A percentile compares a stretch with the other conserved stretches of the same genome.
phyloP scores from a whole-genome alignment of 2,888 invertebrate species.

The Folsomia candida region DNA sequence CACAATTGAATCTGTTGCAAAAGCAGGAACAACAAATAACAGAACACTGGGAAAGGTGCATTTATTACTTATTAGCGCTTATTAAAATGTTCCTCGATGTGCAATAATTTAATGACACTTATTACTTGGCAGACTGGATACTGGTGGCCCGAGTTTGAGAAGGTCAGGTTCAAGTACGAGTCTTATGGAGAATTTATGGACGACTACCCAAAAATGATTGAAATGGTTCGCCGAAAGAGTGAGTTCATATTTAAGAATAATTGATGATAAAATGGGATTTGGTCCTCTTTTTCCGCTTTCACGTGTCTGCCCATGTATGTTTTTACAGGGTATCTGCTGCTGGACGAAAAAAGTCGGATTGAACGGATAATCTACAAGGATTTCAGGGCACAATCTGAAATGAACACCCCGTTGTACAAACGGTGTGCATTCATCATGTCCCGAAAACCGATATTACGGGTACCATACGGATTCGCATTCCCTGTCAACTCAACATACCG shows the following conservation, averaged over 20 bases:
- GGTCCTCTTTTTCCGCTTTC: not conserved
- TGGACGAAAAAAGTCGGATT: constrained; percentile 49
- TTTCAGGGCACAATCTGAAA: constrained; percentile 53
- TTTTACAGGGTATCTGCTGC: constrained; percentile 40
- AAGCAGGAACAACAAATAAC: constrained; percentile 48
- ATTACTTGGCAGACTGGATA: constrained; percentile 20
- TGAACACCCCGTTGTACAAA: constrained; percentile 61
- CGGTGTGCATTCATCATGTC: constrained; percentile 77
- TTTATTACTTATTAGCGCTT: too few species aligned
- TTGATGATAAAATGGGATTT: not conserved
- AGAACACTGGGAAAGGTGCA: not conserved
- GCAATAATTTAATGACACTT: not conserved
- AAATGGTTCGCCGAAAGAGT: constrained; percentile 44
- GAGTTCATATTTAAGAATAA: constrained; percentile 12
- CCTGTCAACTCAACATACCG: constrained; percentile 63
- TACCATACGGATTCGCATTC: constrained; percentile 71
- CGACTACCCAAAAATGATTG: constrained; percentile 44
- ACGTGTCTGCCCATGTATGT: too few species aligned
- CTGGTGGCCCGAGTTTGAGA: constrained; percentile 47
- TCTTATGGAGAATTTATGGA: constrained; percentile 42
- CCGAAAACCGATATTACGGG: constrained; percentile 65
- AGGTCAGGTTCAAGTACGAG: constrained; percentile 39
- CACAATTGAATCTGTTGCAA: constrained; percentile 66
- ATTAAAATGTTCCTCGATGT: too few species aligned
- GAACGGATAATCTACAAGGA: constrained; percentile 48